Base-by-base conservation (phyloP, 2,888 invertebrate species). In the Cancer borealis region DNA sequence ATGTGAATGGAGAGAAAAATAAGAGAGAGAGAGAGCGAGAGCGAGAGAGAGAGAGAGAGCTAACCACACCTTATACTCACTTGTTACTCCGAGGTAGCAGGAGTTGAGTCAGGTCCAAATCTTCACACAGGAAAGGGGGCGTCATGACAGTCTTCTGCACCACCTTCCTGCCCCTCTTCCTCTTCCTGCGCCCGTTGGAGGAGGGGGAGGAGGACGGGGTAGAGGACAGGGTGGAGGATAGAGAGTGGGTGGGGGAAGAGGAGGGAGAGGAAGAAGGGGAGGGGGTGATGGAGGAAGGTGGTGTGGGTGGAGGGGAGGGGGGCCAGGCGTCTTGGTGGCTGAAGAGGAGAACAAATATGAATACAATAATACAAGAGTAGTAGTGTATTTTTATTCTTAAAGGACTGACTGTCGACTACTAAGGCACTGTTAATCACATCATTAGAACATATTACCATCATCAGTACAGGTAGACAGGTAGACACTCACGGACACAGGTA, bases 401-500 rank as follows among this genome's bases (percentile, higher is more conserved):
- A 39, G 39, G 39, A 39, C 39, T 39, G 39, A 39, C 39, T 39
- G 39, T 39, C 39, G 39, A 39, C 39, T 39, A 39, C 39, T 39
- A 39, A 39, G 39, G 39, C 39, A 39, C 39, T 39, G 39, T 2
- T 39, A 39, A 39, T 39, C 39, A 39, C 39, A 39, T 39, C 39
- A 39, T 39, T 39, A 39, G n/a, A n/a, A n/a, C n/a, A n/a, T n/a
- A n/a, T n/a, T n/a, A n/a, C n/a, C 39, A 39, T 39, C 39, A 39
- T 39, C 2, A 39, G 39, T 39, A 39, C 39, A 39, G 39, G 39
- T 39, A 39, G 39, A 39, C 39, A 39, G 39, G 17, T 21, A 60
- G 73, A 10, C 73, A 79, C 73, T 79, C 26, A 79, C 73, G 73
- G 73, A 26, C 73, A 79, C 26, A 79, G 73, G 30, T 79, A 79